Base-by-base conservation (phyloP, 23 tunicate species). In the Halocynthia aurantium region DNA sequence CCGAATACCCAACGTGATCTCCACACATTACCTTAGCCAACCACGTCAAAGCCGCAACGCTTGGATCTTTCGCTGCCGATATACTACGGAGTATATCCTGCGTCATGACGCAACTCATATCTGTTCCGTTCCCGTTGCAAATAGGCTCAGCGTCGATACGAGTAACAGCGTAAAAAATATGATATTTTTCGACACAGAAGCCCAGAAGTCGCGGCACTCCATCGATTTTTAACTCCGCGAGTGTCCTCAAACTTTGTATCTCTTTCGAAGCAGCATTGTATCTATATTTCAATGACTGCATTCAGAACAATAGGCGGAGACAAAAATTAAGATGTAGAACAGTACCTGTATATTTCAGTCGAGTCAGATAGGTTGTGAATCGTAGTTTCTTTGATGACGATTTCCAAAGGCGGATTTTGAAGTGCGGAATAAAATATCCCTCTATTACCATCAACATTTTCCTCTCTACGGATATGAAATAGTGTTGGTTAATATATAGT, bases 221-320 rank as follows among this genome's bases (percentile, higher is more conserved):
- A n/a, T 54, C 61, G 81, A 80, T 80, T 10, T 53, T 52, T 52
- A 80, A 61, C 8, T 10, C 7, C 49, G 50, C 10, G 7, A 89
- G 69, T 9, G 54, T 80, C 15, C 82, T 58, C 19, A 89, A 62
- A 55, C 80, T 84, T 50, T 55, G 52, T 15, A 89, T 62, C 69
- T 89, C 96, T n/a, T 83, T 69, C n/a, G 76, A 61, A 12, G 96
- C 96, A 13, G 87, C 73, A 49, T 69, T 66, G 73, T 89, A 89
- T 52, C 96, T 89, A 31, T 31, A 67, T 12, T 53, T 67, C 19
- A 11, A 2, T 67, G 21, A 15, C 72, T 19, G 0, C 12, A 67
- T 17, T 20, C 19, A 15, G 22, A 20, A 19, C 72, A 15, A 19
- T 11, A 17, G 1, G 12, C 11, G 21, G 12, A 67, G 2, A n/a